Evolutionary conservation across 2,113 vertebrate genomes (phyloP), one percentile per base, ranked within the genome.

Genomic region (Ia io): DNA sequence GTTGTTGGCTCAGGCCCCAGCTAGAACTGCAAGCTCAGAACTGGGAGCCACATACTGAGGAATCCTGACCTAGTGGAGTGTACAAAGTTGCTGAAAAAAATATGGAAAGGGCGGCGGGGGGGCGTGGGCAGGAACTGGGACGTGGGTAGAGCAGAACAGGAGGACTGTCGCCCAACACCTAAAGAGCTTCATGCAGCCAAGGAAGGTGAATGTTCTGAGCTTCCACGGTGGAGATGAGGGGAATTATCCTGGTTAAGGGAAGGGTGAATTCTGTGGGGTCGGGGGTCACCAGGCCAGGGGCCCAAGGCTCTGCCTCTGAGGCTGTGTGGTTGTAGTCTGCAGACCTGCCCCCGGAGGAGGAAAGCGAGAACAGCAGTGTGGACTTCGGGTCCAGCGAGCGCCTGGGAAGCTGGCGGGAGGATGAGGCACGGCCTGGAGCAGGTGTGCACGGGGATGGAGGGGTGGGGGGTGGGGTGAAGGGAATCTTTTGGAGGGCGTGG

Each of bases 381-480:
- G 98, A 98, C 8, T 96, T 98, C 0, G 90, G 98, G 53, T 97
- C 98, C 23, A 98, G 98, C 20, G 99, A 99, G 90, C 99, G 98
- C 95, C 97, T 98, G 44, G 95, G 96, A 42, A 91, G 82, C 25
- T 10, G 89, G 87, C 30, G 47, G 47, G 99, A 99, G 18, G 97
- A 93, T 9, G 99, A 99, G n/a, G 98, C 95, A 44, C 97, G 97
- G 79, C 95, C 42, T 0, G 65, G 94, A 63, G 8, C 97, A 97
- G 98, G 99, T 99, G 97, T 87, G 98, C 47, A 13, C 1, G 0
- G 12, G 20, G 2, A 37, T 13, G 6, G 44, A n/a, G 23, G 3
- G 6, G 76, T 35, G 17, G 1, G 18, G 56, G 53, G 20, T 22
- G 53, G 53, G 9, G 20, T 13, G 42, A 51, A n/a, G 44, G 53